Evolutionary conservation across 2,113 vertebrate species (phyloP), one percentile per base, ranked within the genome.

Genomic region (Petromus typicus): DNA sequence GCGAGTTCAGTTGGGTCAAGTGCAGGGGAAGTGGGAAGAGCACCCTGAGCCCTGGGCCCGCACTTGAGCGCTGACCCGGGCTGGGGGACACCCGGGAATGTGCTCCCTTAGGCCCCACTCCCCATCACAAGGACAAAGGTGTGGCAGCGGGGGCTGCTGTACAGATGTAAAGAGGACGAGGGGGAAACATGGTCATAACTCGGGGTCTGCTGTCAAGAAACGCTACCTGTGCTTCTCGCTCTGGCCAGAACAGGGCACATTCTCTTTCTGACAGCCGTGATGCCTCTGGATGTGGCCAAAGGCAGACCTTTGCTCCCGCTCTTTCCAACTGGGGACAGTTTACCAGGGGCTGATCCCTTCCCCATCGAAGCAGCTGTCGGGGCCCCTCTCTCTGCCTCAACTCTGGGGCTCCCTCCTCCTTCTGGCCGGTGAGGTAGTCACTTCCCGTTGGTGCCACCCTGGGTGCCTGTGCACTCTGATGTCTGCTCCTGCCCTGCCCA

Each of bases 1-100:
- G 57, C 11, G 54, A 64, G 94, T 96, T 97, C 96, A 97, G 56
- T 0, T 48, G 64, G 95, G 96, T 96, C 97, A 96, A 80, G 54
- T 13, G 67, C 88, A 93, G 94, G 97, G 95, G 97, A 97, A 97
- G 94, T 91, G 87, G 94, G 87, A 95, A 95, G 67, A 84, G 34
- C 40, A 69, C 57, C 92, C 59, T 20, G 37, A 84, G 86, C 63
- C 56, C 63, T 54, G 69, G 67, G 84, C 23, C 16, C 27, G 82
- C 78, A 67, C 61, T 30, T 0, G 5, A 61, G 87, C 81, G 43
- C 54, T 54, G 84, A 75, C 48, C 6, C 48, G 71, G 16, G 59
- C 16, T 20, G 94, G 90, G 17, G 59, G 71, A 86, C 23, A 51
- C 67, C 0, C 87, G 27, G 91, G 37, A 40, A 57, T 5, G 23